Evolutionary conservation across 2,888 invertebrate genomes (phyloP).

Genomic region (Drosophila affinis): DNA sequence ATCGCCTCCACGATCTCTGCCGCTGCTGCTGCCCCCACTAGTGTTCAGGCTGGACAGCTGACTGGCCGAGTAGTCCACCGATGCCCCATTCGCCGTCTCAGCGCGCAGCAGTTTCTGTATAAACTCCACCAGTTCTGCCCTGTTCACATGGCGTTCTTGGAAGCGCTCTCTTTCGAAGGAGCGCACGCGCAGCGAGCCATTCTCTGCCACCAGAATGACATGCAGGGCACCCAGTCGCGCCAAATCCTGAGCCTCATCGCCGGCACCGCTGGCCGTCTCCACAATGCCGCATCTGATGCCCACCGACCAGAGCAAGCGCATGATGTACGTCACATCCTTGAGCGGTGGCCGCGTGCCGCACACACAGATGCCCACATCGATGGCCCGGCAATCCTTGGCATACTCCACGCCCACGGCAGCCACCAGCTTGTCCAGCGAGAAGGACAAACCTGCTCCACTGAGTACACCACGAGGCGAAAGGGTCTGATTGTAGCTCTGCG

Average conservation of each 20-base stretch:
- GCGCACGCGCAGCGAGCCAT: slow-evolving; percentile 83
- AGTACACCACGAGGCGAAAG: slow-evolving; percentile 79
- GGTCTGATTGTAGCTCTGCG: slow-evolving; percentile 81
- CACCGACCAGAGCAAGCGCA: slow-evolving; percentile 88
- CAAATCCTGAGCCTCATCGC: slow-evolving; percentile 88
- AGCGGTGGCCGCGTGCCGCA: slow-evolving; percentile 86
- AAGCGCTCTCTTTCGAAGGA: slow-evolving; percentile 88
- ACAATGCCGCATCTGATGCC: slow-evolving; percentile 88
- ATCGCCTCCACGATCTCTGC: slow-evolving; percentile 54
- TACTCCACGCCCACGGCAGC: slow-evolving; percentile 86
- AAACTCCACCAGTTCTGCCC: slow-evolving; percentile 88
- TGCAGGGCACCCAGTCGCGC: slow-evolving; percentile 87
- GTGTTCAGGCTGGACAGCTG: slow-evolving; percentile 56
- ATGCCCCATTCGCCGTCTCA: slow-evolving; percentile 73
- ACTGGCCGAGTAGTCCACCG: slow-evolving; percentile 71
- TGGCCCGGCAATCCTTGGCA: slow-evolving; percentile 85
- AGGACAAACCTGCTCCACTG: slow-evolving; percentile 91
- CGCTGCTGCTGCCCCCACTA: slow-evolving; percentile 37
- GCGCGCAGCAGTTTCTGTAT: slow-evolving; percentile 87
- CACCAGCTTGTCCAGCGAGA: slow-evolving; percentile 92
- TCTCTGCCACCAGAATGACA: slow-evolving; percentile 85
- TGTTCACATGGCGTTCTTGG: slow-evolving; percentile 87
- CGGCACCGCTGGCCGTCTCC: slow-evolving; percentile 85
- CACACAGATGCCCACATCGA: slow-evolving; percentile 89
- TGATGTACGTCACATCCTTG: slow-evolving; percentile 85